Base-by-base conservation (phyloP, 2,113 vertebrate species). In the Aptenodytes patagonicus region DNA sequence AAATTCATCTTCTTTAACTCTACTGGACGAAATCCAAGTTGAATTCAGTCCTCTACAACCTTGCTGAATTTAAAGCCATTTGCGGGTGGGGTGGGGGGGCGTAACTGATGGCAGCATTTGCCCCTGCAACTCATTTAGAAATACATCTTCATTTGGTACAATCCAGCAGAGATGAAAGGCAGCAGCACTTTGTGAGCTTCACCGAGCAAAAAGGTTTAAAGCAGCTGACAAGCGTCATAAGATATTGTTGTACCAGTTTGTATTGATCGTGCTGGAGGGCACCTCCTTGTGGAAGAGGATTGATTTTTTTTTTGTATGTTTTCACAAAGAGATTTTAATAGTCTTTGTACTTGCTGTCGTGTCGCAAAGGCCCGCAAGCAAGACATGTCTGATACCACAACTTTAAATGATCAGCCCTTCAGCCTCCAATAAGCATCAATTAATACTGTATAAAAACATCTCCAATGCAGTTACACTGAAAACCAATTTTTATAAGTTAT, bases 251-350 rank as follows among this genome's bases (percentile, higher is more conserved):
- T 94, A 75, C 91, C 95, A 81, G 80, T 79, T 83, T 92, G 65
- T 95, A 98, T 98, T 93, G 98, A 98, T 98, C 97, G 75, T 92
- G 90, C 97, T 83, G 73, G 90, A 97, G 90, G 98, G 96, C 97
- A 98, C 95, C 98, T 97, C 97, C 97, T 98, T 88, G 90, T 97
- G 97, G 97, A 98, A 96, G 94, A 96, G 62, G 95, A 98, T 98
- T 98, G 98, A 98, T 98, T 98, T 98, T 92, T 87, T 93, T 71
- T 42, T 14, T 42, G 40, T 42, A 14, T 89, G 61, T 97, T 97
- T 97, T 97, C 97, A 95, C 91, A 94, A 97, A 97, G 97, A 38
- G 68, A 96, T 98, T 97, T 98, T 98, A 98, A 97, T 97, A 97
- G 97, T 96, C 92, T 97, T 97, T 97, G 96, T 96, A 85, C 70